phyloP scores from a whole-genome alignment of 1,140 invertebrate species.

The Pomacea maculata region DNA sequence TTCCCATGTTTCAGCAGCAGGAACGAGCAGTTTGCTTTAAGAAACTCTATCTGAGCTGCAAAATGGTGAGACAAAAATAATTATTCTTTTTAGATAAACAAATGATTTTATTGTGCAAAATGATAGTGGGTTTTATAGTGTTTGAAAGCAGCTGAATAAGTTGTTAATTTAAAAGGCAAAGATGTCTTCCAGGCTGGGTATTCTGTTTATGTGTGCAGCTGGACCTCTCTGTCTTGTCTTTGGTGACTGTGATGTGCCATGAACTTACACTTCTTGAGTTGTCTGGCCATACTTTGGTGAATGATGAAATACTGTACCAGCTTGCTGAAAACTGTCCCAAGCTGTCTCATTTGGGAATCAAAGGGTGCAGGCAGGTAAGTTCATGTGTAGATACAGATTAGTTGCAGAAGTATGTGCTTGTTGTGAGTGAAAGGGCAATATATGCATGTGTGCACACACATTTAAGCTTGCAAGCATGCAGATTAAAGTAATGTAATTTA shows the following conservation, averaged over 20 bases:
- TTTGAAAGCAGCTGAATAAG: background rate
- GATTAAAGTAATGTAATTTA: background rate
- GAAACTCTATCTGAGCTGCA: conserved; percentile 47
- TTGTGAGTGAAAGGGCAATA: no score
- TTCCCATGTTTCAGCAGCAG: conserved; percentile 46
- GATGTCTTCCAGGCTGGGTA: no score
- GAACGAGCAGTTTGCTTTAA: conserved; percentile 41
- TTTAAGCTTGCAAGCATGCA: background rate
- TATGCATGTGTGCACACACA: background rate
- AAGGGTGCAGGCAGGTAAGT: conserved; percentile 57
- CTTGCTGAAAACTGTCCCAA: conserved; percentile 51
- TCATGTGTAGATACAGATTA: background rate
- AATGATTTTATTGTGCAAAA: background rate
- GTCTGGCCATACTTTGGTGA: conserved; percentile 45
- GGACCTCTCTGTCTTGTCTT: conserved; percentile 39
- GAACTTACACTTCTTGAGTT: conserved; percentile 54
- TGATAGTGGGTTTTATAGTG: background rate
- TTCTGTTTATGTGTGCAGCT: conserved; percentile 36
- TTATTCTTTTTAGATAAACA: background rate
- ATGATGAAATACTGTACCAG: conserved; percentile 46
- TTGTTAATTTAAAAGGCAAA: no score
- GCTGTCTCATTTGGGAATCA: conserved; percentile 50
- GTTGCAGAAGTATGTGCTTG: no score
- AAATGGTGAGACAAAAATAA: conserved; percentile 36
- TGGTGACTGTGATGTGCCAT: conserved; percentile 41